phyloP scores from a whole-genome alignment of 2,888 invertebrate genomes.

The Maniola hyperantus region DNA sequence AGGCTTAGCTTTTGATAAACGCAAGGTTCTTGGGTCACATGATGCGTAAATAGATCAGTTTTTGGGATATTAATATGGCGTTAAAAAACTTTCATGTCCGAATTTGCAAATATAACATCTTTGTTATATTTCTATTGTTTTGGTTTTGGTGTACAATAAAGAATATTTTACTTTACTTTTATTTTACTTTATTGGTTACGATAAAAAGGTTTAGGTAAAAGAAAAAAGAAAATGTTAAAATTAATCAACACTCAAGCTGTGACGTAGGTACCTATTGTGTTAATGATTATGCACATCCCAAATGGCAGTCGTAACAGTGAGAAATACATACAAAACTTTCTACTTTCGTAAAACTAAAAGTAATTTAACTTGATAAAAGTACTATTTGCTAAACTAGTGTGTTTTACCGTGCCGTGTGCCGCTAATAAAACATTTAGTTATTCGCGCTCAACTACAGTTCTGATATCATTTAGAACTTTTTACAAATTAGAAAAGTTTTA shows the following conservation, averaged over 20 bases:
- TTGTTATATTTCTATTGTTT: no score
- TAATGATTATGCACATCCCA: constrained; percentile 36
- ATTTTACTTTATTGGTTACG: no score
- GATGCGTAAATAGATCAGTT: no score
- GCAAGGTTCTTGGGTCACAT: no score
- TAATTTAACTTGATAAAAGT: constrained; percentile 67
- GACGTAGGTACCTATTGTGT: background rate
- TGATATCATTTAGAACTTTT: constrained; percentile 57
- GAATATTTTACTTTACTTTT: no score
- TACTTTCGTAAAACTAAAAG: constrained; percentile 55
- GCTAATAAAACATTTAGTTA: constrained; percentile 65
- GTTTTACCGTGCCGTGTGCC: constrained; percentile 50
- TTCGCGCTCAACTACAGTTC: constrained; percentile 51
- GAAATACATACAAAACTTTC: constrained; percentile 51
- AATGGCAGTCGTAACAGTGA: constrained; percentile 39
- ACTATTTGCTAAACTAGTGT: constrained; percentile 62
- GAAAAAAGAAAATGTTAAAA: no score
- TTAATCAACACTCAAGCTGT: background rate
- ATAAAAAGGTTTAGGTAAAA: background rate
- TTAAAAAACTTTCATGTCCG: no score
- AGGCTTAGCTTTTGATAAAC: no score
- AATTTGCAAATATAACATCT: no score
- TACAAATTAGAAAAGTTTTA: constrained; percentile 51
- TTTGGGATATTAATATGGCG: no score
- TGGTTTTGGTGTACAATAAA: no score